Base-by-base conservation (phyloP, 37 sponge, comb jelly and placozoan genomes). In the Geodia barretti region DNA sequence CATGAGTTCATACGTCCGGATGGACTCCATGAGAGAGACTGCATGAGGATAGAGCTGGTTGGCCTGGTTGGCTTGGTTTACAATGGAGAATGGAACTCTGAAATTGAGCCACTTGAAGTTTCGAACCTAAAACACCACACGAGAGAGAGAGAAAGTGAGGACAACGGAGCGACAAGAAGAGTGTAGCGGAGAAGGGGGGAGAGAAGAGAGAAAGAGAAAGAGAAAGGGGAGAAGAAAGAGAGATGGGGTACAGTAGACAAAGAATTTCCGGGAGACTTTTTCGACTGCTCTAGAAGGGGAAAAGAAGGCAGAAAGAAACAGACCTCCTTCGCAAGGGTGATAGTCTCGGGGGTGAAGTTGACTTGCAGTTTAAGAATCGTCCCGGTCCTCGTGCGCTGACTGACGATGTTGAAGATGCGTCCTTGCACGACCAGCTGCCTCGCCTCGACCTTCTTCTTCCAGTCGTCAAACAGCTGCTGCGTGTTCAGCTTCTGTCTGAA, bases 31-130 rank as follows among this genome's bases (percentile, higher is more conserved):
- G 60, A 98, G 91, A 1, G 94, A 93, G 17, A 98, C 96, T 28
- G 99, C 99, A 60, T 97, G 97, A 9, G 99, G 99, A 61, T 98
- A 96, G 36, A 92, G 85, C 68, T 96, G 99, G 75, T 96, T 98
- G 41, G 97, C 99, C 67, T 93, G 96, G 76, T 86, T 94, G 39
- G 99, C 94, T 64, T 89, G 89, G 80, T 93, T 93, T 20, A 89
- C 90, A 24, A 98, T 91, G 38, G 86, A 83, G 71, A 96, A 90
- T 0, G 94, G 99, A 9, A 96, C 95, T 0, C 94, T 83, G 79
- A 96, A 98, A 2, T 83, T 92, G 32, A 98, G 78, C 92, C 94
- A 91, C 60, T 91, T 90, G 62, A 98, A 75, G 81, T 98, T 96
- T 0, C 92, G 84, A 19, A 84, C 86, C 90, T 90, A 31, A 1